These are phyloP conservation scores for Cloeon dipterum DNA, from an alignment of 2,888 invertebrate genomes.

Conservation along the genomic window DNA sequence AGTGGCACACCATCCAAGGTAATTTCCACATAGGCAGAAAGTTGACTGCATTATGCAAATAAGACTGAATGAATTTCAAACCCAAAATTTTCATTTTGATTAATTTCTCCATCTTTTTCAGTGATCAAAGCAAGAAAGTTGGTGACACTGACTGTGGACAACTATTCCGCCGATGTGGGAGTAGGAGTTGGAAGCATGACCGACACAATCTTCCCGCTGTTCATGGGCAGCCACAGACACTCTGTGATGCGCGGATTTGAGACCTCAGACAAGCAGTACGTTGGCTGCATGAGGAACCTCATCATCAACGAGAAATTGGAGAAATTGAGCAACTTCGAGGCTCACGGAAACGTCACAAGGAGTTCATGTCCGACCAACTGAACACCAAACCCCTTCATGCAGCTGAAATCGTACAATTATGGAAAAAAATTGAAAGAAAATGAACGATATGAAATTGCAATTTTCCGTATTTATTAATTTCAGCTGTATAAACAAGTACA, in stretches of 20 bases:
- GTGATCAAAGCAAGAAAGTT: slow-evolving; percentile 80
- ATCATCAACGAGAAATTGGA: slow-evolving; percentile 29
- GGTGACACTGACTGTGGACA: slow-evolving; percentile 69
- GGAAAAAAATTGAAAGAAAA: not conserved
- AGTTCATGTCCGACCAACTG: slow-evolving; percentile 62
- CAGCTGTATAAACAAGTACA: not conserved
- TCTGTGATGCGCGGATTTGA: slow-evolving; percentile 35
- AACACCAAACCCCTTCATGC: no score
- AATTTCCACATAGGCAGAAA: no score
- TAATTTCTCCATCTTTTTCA: slow-evolving; percentile 15
- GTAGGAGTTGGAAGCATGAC: slow-evolving; percentile 40
- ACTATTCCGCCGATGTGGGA: slow-evolving; percentile 45
- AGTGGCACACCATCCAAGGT: slow-evolving; percentile 80
- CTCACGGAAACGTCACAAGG: slow-evolving; percentile 47
- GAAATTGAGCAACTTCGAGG: slow-evolving; percentile 28
- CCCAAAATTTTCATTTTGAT: not conserved
- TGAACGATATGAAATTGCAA: not conserved
- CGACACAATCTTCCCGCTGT: slow-evolving; percentile 64
- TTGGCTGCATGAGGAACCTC: slow-evolving; percentile 58
- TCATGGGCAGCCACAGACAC: slow-evolving; percentile 69
- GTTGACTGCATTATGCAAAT: no score
- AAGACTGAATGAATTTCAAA: no score
- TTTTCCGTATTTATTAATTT: not conserved
- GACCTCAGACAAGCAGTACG: slow-evolving; percentile 40
- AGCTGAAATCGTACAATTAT: no score